Evolutionary conservation across 2,797 vertebrate genomes (phyloP), one percentile per base, ranked within the genome.

Genomic region (Melanotaenia pygmaea): DNA sequence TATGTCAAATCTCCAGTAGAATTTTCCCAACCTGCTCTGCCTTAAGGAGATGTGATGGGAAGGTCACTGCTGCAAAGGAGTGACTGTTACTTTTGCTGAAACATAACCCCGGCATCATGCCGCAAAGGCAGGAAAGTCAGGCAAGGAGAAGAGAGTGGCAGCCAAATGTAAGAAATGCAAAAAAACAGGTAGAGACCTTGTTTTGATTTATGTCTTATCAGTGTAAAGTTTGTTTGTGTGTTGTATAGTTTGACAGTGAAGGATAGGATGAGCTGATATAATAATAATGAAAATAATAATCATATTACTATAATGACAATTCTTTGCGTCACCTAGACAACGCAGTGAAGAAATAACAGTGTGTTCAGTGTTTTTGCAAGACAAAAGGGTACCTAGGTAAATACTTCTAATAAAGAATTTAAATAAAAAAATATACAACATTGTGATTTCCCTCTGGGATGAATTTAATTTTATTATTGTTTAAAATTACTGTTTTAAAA

Each of bases 51-150:
- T 53, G 70, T 83, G 71, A 80, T 43, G 64, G 53, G 75, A 90
- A 90, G 89, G 89, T 91, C 86, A 83, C 68, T 30, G 74, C 68
- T 76, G 71, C 60, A 76, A 74, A 76, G 50, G 32, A 74, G 64
- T 62, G 80, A 79, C 74, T 77, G 62, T 77, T 57, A 64, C 61
- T 77, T 81, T 69, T 22, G 34, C 87, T 54, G 69, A 82, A 87
- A 83, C 76, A 24, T 53, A 64, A 84, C 70, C 65, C 59, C 22
- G 3, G 10, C 3, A 5, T 34, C 26, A 24, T 18, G n/a, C 30
- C 61, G 63, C 64, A 70, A 88, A 67, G 77, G 61, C 63, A 64
- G 18, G 63, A 58, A 59, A 28, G 45, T 47, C 78, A 59, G 62
- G 71, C 47, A 54, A 35, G 63, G 26, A 47, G 38, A 47, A 65